Base-by-base conservation (phyloP, 2,113 vertebrate species). In the Aleadryas rufinucha region DNA sequence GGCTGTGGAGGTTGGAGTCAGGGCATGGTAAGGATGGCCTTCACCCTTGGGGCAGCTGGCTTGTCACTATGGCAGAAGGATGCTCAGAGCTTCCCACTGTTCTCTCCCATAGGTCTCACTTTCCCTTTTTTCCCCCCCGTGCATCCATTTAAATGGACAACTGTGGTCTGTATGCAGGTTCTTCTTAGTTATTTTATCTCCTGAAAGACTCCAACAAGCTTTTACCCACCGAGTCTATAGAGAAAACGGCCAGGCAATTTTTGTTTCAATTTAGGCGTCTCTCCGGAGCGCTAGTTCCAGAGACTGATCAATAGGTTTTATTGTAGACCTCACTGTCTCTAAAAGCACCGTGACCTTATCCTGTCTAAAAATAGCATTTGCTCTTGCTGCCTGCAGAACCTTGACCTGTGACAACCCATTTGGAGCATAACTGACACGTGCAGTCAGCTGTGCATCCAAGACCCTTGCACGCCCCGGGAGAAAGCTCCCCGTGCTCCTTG, bases 231-330 rank as follows among this genome's bases (percentile, higher is more conserved):
- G 19, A 95, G 87, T 97, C 97, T 97, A 81, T 75, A 80, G 97
- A 98, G 97, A 97, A 97, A 98, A 97, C 13, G 5, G 92, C 78
- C 83, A 95, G 96, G 97, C 98, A 98, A 97, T 98, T 98, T 98
- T 98, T 98, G 97, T 98, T 98, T 98, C 98, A 98, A 96, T 98
- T 97, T 98, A 91, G 44, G 86, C 70, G 88, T 98, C 98, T 98
- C 98, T 98, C 96, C 42, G 95, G 98, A 98, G 98, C 41, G 33
- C 93, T 97, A 96, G 98, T 98, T 98, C 97, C 98, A 98, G 97
- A 98, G 97, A 84, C 98, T 98, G 98, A 98, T 98, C 98, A 98
- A 98, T 98, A 98, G 98, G 98, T 98, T 98, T 98, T 98, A 98
- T 98, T 98, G 98, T 98, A 98, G 97, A 98, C 97, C 98, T 98